Evolutionary conservation across 1,140 invertebrate species (phyloP).

Genomic region (Drosophila gunungcola): DNA sequence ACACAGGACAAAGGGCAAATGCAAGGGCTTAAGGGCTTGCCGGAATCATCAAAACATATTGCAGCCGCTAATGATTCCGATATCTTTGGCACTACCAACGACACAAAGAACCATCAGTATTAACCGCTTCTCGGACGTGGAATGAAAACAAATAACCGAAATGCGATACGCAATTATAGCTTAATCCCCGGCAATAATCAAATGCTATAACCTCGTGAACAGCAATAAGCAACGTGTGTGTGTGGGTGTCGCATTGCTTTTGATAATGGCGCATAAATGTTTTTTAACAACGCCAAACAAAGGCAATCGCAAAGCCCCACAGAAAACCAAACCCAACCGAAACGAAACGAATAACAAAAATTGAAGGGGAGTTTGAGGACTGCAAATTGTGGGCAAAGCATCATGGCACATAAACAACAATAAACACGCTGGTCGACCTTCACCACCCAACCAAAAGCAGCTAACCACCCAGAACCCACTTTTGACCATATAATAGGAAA

Average conservation of each 20-base stretch:
- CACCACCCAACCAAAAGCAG: slow-evolving; percentile 2
- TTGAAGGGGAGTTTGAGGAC: slow-evolving; percentile 66
- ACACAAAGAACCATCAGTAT: slow-evolving; percentile 6
- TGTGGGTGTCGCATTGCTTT: slow-evolving; percentile 71
- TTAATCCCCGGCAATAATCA: slow-evolving; percentile 77
- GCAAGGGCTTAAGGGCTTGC: slow-evolving; percentile 39
- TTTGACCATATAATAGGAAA: slow-evolving; percentile 68
- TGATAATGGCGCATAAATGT: slow-evolving; percentile 79
- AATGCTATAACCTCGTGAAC: slow-evolving; percentile 63
- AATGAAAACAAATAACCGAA: slow-evolving; percentile 76
- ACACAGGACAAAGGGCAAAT: slow-evolving; percentile 15
- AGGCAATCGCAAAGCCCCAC: slow-evolving; percentile 65
- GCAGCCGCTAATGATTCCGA: slow-evolving; percentile 39
- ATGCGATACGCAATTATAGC: slow-evolving; percentile 80
- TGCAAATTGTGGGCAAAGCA: slow-evolving; percentile 50
- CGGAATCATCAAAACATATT: slow-evolving; percentile 58
- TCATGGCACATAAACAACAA: slow-evolving; percentile 74
- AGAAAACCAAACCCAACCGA: slow-evolving; percentile 37
- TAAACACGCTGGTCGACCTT: slow-evolving; percentile 72
- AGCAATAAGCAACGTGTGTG: slow-evolving; percentile 49
- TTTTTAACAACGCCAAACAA: slow-evolving; percentile 81
- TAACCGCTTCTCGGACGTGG: slow-evolving; percentile 38
- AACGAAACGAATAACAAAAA: slow-evolving; percentile 53
- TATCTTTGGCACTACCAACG: neutral
- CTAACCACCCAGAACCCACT: slow-evolving; percentile 4